Percentiles rank a stretch among this genome's conserved stretches.
These are phyloP conservation scores for Sardinella longiceps DNA, from an alignment of 2,797 vertebrate genomes.

Conservation along the genomic window DNA sequence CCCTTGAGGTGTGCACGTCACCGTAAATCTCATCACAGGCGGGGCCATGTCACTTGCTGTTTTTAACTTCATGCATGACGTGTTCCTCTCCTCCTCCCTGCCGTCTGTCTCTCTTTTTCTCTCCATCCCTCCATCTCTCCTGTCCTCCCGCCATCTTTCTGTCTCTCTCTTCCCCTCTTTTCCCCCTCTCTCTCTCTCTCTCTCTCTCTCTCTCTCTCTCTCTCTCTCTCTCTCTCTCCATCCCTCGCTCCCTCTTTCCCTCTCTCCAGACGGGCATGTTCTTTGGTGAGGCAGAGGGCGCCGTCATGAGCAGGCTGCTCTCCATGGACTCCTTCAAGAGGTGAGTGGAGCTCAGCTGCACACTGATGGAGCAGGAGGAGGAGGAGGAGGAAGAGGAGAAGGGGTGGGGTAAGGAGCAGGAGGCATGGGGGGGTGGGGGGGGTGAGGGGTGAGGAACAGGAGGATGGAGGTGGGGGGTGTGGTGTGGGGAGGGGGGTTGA, in stretches of 20 bases:
- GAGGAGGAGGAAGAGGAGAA: slow-evolving; percentile 1
- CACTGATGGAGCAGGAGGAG: slow-evolving; percentile 22
- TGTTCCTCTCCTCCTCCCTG: slow-evolving; percentile 28
- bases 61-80: slow-evolving; percentile 30
- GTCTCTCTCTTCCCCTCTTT: not conserved
- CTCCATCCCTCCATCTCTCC: not conserved
- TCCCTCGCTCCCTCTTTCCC: slow-evolving; percentile 34
- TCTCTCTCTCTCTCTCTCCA: slow-evolving; percentile 60
- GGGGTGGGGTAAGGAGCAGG: no score
- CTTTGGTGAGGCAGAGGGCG: slow-evolving; percentile 93
- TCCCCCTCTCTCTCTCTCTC: not conserved
- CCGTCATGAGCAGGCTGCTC: slow-evolving; percentile 95
- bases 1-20: slow-evolving; percentile 46
- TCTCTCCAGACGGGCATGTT: slow-evolving; percentile 89
- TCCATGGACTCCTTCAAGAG: slow-evolving; percentile 97
- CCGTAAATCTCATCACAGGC: slow-evolving; percentile 35
- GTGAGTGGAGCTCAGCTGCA: slow-evolving; percentile 69
- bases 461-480: not conserved
- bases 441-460: not conserved
- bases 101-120: slow-evolving; percentile 27
- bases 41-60: slow-evolving; percentile 44
- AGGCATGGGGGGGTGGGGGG: not conserved
- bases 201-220: slow-evolving; percentile 19
- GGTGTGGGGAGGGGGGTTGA: not conserved
- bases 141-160: not conserved